Base-by-base conservation (phyloP, 2,888 invertebrate genomes). In the Diloba caeruleocephala region DNA sequence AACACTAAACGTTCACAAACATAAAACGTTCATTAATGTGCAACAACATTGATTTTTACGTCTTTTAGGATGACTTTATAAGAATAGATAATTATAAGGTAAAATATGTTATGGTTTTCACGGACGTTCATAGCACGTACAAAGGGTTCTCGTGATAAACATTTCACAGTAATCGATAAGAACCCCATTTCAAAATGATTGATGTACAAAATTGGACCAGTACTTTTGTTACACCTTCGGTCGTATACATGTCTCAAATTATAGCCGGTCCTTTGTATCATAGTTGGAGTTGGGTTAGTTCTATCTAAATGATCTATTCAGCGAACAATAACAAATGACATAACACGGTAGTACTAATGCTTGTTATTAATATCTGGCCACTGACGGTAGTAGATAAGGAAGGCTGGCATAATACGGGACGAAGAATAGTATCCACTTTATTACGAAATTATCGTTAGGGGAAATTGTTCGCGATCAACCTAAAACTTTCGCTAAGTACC, bases 301-400 rank as follows among this genome's bases (percentile, higher is more conserved):
- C 31, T 28, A 44, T 63, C 43, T 6, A 45, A 44, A 48, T 48
- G 33, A 55, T 41, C 45, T 48, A 50, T 55, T 43, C 29, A 48
- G 13, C 13, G 43, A 65, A 65, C 37, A 46, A 55, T 59, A 56
- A 60, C 48, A 56, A 65, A 65, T 49, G 48, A 45, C 29, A 49
- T 50, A 54, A 53, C 38, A 52, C 26, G 19, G 8, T 60, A 39
- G 54, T 67, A 62, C 53, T 67, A 71, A 71, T 71, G 68, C 41
- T 61, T 65, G 70, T 73, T 76, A 79, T 81, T 81, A 82, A 78
- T 78, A 82, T 72, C 65, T 60, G 48, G 44, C 58, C 60, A 74
- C 82, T 80, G 79, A 73, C 74, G 70, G 67, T 45, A 36, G 48
- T 51, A 78, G 82, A 82, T 82, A 82, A 81, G 77, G 64, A 69